Percentiles rank a stretch among this genome's conserved stretches.
These are phyloP conservation scores for Drosophila santomea DNA, from an alignment of 1,140 invertebrate species.

Conservation along the genomic window DNA sequence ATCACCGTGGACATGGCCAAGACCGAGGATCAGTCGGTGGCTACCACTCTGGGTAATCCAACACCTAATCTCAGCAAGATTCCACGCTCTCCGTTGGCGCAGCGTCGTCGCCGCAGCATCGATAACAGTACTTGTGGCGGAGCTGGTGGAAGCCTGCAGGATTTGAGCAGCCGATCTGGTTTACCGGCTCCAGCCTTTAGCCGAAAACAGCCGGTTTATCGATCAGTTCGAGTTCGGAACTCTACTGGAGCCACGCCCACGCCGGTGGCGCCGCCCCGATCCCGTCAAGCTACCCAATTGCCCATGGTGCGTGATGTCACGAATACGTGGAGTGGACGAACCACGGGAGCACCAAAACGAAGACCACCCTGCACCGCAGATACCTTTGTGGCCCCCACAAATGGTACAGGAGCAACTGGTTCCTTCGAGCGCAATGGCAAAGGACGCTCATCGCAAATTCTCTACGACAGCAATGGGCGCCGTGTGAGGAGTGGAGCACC, in stretches of 20 bases:
- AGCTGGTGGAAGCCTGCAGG: constrained; percentile 69
- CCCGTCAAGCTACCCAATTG: constrained; percentile 80
- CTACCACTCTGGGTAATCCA: constrained; percentile 41
- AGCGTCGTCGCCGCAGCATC: constrained; percentile 70
- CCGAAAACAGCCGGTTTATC: constrained; percentile 75
- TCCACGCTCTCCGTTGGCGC: constrained; percentile 70
- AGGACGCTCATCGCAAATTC: constrained; percentile 87
- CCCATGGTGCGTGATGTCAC: constrained; percentile 85
- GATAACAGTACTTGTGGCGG: constrained; percentile 70
- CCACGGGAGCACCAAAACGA: constrained; percentile 74
- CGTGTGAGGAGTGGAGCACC: constrained; percentile 78
- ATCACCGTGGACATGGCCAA: constrained; percentile 88
- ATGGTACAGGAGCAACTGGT: neutral
- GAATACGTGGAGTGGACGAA: constrained; percentile 90
- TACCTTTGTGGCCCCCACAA: constrained; percentile 87
- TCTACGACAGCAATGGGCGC: constrained; percentile 87
- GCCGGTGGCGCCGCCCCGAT: constrained; percentile 16
- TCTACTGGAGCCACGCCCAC: constrained; percentile 1
- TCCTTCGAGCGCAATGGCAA: constrained; percentile 88
- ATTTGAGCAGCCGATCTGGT: constrained; percentile 61
- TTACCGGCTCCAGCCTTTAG: constrained; percentile 50
- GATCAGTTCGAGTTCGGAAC: constrained; percentile 69
- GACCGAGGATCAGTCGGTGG: constrained; percentile 87
- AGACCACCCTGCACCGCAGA: constrained; percentile 88
- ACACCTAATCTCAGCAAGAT: constrained; percentile 61